Percentiles rank a stretch among this genome's conserved stretches.
Conservation (phyloP, 2,797 vertebrate genomes). For the Ficedula albicollis region DNA sequence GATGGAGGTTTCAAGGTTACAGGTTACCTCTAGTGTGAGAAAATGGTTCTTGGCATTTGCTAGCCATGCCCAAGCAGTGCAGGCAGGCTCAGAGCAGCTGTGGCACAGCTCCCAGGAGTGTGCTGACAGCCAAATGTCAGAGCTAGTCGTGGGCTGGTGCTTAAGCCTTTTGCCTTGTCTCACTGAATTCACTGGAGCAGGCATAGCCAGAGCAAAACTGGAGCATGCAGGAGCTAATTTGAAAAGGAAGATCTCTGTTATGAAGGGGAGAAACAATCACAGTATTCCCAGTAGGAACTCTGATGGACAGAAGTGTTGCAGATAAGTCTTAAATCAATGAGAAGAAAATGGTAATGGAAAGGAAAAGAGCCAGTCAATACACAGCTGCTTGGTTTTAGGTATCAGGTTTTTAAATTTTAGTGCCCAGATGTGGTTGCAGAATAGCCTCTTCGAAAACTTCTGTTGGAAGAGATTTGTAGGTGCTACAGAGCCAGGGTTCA, state of each 20-base stretch:
- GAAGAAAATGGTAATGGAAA: background rate
- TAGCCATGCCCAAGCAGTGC: background rate
- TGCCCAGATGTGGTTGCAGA: background rate
- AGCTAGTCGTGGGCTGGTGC: background rate
- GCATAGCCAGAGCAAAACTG: background rate
- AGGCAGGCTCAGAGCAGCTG: background rate
- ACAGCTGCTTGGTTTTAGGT: background rate
- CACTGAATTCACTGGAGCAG: background rate
- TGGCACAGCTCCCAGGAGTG: background rate
- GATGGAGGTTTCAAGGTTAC: background rate
- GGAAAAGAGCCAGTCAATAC: background rate
- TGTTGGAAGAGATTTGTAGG: background rate
- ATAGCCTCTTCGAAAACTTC: background rate
- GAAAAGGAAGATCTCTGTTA: background rate
- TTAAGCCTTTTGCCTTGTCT: background rate
- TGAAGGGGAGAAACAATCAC: background rate
- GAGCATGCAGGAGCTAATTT: background rate
- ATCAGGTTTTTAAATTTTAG: background rate
- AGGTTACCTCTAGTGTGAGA: background rate
- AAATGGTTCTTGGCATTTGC: background rate
- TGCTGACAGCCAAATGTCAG: background rate
- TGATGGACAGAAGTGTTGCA: background rate
- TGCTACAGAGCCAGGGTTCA: background rate
- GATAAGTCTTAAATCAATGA: background rate
- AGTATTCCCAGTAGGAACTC: background rate